A percentile compares a stretch with the other conserved stretches of the same genome.
phyloP scores from a whole-genome alignment of 2,888 invertebrate genomes.

The Noctua comes region DNA sequence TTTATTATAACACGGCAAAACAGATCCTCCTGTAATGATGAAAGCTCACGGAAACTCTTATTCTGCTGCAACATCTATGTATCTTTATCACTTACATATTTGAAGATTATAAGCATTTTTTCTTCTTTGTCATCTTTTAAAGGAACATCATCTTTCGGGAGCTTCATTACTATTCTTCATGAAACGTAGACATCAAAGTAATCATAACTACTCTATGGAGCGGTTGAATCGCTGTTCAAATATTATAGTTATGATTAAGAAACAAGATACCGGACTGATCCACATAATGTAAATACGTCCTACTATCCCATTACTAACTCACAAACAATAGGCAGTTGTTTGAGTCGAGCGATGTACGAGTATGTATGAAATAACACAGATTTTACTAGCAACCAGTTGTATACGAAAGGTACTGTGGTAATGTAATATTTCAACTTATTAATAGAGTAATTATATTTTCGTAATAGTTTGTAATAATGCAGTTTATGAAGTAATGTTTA shows the following conservation, averaged over 20 bases:
- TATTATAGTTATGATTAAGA: slow-evolving; percentile 13
- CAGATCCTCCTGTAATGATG: neutral
- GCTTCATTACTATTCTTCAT: neutral
- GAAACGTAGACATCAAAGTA: neutral
- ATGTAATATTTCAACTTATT: slow-evolving; percentile 52
- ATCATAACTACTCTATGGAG: neutral
- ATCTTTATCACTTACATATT: neutral
- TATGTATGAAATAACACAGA: slow-evolving; percentile 35
- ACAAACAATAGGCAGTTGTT: slow-evolving; percentile 33
- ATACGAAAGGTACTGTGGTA: slow-evolving; percentile 30
- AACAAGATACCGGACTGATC: slow-evolving; percentile 17
- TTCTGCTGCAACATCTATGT: neutral
- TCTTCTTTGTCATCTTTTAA: neutral
- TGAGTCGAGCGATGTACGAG: slow-evolving; percentile 16
- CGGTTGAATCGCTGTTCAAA: neutral
- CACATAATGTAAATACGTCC: slow-evolving; percentile 20
- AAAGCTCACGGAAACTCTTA: neutral
- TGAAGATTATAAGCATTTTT: neutral
- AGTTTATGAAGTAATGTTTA: slow-evolving; percentile 29
- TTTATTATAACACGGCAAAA: neutral
- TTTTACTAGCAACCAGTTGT: slow-evolving; percentile 39
- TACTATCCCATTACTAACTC: slow-evolving; percentile 15
- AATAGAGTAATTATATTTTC: slow-evolving; percentile 48
- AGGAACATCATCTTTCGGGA: neutral
- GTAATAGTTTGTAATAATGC: slow-evolving; percentile 42